Conservation (phyloP, 1,140 invertebrate genomes). For the Dolichoris vasculosae region DNA sequence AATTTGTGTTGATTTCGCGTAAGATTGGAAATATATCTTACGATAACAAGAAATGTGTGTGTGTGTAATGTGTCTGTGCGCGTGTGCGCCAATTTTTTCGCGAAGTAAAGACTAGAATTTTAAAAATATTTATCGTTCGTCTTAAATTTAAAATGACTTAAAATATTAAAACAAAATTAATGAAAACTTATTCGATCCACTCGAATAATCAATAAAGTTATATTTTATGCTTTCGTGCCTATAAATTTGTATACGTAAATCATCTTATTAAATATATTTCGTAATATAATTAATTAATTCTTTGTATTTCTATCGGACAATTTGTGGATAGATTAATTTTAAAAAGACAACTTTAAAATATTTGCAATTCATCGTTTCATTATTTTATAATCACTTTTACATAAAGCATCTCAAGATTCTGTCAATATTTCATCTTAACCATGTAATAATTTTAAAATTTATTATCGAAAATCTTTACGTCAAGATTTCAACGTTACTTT, state of each 20-base stretch:
- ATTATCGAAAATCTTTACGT: background rate
- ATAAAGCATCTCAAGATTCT: background rate
- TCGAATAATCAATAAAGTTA: no score
- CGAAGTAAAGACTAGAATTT: slow-evolving; percentile 19
- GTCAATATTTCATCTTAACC: background rate
- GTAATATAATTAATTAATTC: background rate
- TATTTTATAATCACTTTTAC: background rate
- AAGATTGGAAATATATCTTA: background rate
- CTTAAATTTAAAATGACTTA: slow-evolving; percentile 18
- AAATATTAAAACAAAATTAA: background rate
- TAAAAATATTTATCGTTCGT: slow-evolving; percentile 6
- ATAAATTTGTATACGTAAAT: no score
- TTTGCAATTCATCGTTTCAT: background rate
- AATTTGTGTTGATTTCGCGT: background rate
- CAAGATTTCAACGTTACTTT: background rate
- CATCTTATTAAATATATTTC: background rate
- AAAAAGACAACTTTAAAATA: background rate
- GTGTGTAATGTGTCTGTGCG: background rate
- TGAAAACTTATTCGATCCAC: background rate
- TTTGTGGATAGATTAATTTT: background rate
- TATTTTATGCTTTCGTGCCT: no score
- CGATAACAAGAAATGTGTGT: background rate
- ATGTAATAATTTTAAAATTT: background rate
- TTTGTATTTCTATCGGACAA: background rate
- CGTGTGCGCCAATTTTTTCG: background rate